Percentiles rank a stretch among this genome's conserved stretches.
Conservation (phyloP, 2,888 invertebrate species). For the Drosophila maculinotata region DNA sequence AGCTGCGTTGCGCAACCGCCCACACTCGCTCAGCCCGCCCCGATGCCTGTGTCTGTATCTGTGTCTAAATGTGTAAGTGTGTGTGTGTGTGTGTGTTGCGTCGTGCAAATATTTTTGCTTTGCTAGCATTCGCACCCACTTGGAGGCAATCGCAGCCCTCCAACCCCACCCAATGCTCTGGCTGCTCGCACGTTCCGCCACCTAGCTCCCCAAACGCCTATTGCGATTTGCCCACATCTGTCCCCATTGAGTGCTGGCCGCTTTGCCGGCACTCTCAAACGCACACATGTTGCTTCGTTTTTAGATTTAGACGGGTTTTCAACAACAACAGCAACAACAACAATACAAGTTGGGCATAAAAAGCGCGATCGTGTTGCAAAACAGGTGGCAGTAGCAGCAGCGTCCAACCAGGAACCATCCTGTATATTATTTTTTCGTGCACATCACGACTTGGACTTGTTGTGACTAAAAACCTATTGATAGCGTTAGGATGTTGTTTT, state of each 20-base stretch:
- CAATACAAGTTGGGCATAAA: slow-evolving; percentile 45
- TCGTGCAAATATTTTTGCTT: slow-evolving; percentile 74
- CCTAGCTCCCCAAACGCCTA: slow-evolving; percentile 19
- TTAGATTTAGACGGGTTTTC: slow-evolving; percentile 77
- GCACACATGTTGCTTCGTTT: slow-evolving; percentile 78
- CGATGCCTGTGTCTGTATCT: slow-evolving; percentile 20
- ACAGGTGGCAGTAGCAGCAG: slow-evolving; percentile 51
- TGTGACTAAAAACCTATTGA: slow-evolving; percentile 41
- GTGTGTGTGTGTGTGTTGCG: slow-evolving; percentile 49
- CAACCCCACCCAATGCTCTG: background rate
- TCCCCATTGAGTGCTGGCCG: slow-evolving; percentile 67
- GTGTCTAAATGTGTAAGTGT: slow-evolving; percentile 10
- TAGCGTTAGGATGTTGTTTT: slow-evolving; percentile 1
- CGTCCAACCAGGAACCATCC: slow-evolving; percentile 59
- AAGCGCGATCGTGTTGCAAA: slow-evolving; percentile 65
- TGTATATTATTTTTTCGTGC: slow-evolving; percentile 37
- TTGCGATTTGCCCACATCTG: slow-evolving; percentile 59
- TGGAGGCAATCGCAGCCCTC: slow-evolving; percentile 46
- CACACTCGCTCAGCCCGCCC: slow-evolving; percentile 64
- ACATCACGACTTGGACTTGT: slow-evolving; percentile 46
- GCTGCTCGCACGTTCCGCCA: slow-evolving; percentile 15
- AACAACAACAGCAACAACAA: slow-evolving; percentile 18
- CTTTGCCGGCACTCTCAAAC: slow-evolving; percentile 72
- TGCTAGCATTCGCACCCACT: slow-evolving; percentile 65
- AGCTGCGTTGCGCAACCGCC: slow-evolving; percentile 76